These are phyloP conservation scores for Miniopterus natalensis DNA, from an alignment of 2,113 vertebrate genomes.

Conservation along the genomic window DNA sequence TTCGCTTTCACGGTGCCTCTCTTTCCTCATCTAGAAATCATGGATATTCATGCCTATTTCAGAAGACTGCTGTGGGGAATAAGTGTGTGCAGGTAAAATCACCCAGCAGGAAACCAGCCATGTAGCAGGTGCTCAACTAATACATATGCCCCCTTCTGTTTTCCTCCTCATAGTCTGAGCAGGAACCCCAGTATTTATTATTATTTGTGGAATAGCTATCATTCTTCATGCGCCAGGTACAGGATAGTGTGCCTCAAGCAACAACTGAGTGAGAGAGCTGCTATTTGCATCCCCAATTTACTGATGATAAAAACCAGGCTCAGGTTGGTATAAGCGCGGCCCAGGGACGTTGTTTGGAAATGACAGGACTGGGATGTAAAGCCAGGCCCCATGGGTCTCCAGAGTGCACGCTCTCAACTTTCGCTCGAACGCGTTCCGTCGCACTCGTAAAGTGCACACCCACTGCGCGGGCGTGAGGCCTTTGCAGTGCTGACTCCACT, in stretches of 20 bases:
- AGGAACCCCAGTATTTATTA: not conserved
- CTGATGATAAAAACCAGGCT: not conserved
- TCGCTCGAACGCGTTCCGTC: too few species aligned
- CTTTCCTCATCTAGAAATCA: not conserved
- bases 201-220: not conserved
- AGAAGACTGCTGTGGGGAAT: not conserved
- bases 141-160: not conserved
- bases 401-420: not conserved
- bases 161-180: not conserved
- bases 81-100: not conserved
- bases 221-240: not conserved
- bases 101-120: not conserved
- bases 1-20: not conserved
- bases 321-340: not conserved
- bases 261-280: not conserved
- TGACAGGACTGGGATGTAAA: not conserved
- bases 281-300: not conserved
- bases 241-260: not conserved
- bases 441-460: not conserved
- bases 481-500: fast-evolving
- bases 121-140: fast-evolving
- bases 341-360: not conserved
- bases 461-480: fast-evolving
- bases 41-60: not conserved
- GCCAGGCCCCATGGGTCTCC: not conserved